phyloP scores from a whole-genome alignment of 2,888 invertebrate species.

The Linyphia triangularis region DNA sequence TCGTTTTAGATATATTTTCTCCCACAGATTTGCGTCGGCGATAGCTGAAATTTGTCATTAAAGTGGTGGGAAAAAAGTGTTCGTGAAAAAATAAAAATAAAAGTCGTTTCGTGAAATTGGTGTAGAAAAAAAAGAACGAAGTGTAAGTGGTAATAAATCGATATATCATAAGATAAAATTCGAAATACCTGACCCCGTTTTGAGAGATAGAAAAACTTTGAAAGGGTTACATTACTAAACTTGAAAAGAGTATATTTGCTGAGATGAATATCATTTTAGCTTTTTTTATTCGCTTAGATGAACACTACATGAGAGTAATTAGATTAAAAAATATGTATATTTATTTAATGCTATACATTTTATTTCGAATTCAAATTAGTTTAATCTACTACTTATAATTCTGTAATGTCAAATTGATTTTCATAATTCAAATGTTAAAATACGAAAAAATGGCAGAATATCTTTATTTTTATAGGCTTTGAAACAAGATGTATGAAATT shows the following conservation, averaged over 20 bases:
- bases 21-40: slow-evolving; percentile 16
- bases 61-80: slow-evolving; percentile 19
- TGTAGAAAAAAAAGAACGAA: not conserved
- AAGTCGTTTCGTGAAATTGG: not conserved
- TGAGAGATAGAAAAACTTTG: not conserved
- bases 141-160: slow-evolving; percentile 64
- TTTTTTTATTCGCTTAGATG: not conserved
- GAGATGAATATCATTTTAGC: not conserved
- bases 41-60: slow-evolving; percentile 65
- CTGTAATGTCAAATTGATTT: too few species aligned
- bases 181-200: slow-evolving; percentile 47
- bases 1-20: slow-evolving; percentile 18
- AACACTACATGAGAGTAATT: too few species aligned
- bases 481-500: too few species aligned
- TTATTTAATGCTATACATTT: too few species aligned
- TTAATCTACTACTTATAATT: too few species aligned
- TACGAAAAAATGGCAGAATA: too few species aligned
- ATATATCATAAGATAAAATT: slow-evolving; percentile 42
- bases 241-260: slow-evolving; percentile 32
- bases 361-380: too few species aligned
- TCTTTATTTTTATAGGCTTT: too few species aligned
- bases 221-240: slow-evolving; percentile 15
- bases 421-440: too few species aligned
- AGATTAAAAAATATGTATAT: too few species aligned
- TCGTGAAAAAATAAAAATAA: not conserved